Conservation (phyloP, 2,888 invertebrate species). For the Sinohyriopsis cumingii region DNA sequence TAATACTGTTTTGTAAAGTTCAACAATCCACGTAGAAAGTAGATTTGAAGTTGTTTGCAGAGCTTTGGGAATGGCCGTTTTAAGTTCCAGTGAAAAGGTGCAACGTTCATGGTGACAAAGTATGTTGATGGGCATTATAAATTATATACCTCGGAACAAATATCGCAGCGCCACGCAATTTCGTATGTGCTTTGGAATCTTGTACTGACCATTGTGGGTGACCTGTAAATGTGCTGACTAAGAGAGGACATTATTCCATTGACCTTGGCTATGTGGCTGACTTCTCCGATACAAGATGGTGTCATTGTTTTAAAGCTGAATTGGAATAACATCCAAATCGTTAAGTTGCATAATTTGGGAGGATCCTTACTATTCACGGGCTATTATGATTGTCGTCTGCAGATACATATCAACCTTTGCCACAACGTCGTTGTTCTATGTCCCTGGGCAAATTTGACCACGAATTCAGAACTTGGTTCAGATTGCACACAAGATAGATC, state of each 20-base stretch:
- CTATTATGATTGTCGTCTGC: too few species aligned
- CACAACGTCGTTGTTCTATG: background rate
- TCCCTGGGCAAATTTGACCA: background rate
- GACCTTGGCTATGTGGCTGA: too few species aligned
- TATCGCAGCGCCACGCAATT: constrained; percentile 20
- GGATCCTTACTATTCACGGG: too few species aligned
- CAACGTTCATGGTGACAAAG: constrained; percentile 6
- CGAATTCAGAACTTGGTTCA: background rate
- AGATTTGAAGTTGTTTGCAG: constrained; percentile 19
- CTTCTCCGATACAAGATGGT: background rate
- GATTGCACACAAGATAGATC: constrained; percentile 1
- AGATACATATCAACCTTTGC: background rate
- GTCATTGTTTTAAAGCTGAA: background rate
- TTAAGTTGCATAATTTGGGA: background rate
- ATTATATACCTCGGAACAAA: constrained; percentile 11
- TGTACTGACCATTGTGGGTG: constrained; percentile 15
- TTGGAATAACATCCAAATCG: background rate
- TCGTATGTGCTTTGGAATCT: constrained; percentile 15
- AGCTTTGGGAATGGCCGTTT: constrained; percentile 26
- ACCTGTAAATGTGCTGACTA: constrained; percentile 17
- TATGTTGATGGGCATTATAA: constrained; percentile 13
- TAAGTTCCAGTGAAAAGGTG: constrained; percentile 17
- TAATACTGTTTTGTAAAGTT: too few species aligned
- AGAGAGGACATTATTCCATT: constrained; percentile 1
- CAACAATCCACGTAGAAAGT: constrained; percentile 27